These are phyloP conservation scores for Silurus aristotelis DNA, from an alignment of 2,797 vertebrate genomes.

Conservation along the genomic window DNA sequence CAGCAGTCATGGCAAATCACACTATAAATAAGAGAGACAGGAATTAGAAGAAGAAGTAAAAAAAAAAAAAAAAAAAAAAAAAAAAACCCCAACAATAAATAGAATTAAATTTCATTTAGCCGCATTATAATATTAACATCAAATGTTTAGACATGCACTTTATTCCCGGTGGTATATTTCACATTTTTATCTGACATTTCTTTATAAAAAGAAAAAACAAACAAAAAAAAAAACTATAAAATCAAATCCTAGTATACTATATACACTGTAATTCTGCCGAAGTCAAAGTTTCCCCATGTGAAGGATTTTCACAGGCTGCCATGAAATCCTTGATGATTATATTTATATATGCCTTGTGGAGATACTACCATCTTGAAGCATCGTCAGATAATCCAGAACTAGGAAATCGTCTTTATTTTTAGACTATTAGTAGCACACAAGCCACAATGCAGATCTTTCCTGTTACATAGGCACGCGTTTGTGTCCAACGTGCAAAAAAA, in stretches of 20 bases:
- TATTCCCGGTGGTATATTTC: background rate
- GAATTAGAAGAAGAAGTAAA: conserved; percentile 48
- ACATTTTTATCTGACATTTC: background rate
- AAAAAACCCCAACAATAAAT: background rate
- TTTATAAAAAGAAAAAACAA: background rate
- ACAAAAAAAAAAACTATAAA: background rate
- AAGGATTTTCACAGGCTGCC: background rate
- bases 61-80: conserved; percentile 47
- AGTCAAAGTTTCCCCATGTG: background rate
- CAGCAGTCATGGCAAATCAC: conserved; percentile 93
- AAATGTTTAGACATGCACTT: background rate
- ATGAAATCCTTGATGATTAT: background rate
- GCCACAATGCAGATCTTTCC: conserved; percentile 1
- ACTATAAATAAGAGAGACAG: conserved; percentile 62
- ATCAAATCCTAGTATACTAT: too few relatives aligned
- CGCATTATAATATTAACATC: background rate
- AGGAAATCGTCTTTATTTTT: background rate
- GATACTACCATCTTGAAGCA: background rate
- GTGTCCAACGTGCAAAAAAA: background rate
- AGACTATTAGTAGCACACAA: background rate
- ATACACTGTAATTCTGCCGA: background rate
- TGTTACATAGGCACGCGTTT: background rate
- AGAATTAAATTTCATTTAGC: background rate
- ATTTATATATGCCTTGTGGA: background rate
- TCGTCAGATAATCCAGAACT: background rate